These are phyloP conservation scores for Eremophila alpestris DNA, from an alignment of 2,797 vertebrate genomes.

Conservation along the genomic window DNA sequence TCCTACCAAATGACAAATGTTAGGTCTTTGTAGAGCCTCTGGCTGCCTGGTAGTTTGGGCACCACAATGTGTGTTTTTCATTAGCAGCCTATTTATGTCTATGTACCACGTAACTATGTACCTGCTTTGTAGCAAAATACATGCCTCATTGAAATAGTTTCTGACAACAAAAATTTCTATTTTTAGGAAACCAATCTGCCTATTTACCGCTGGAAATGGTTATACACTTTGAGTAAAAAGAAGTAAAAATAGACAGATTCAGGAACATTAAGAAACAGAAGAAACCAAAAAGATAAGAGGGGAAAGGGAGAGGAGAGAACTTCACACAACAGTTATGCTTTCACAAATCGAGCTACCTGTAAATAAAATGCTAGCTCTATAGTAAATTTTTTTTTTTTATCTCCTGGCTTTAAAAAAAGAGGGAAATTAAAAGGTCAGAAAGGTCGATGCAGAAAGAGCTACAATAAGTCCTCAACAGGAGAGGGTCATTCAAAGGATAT, in stretches of 20 bases:
- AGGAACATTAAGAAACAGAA: neutral
- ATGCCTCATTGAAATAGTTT: neutral
- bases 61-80: neutral
- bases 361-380: neutral
- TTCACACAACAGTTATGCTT: neutral
- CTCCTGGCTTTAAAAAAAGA: neutral
- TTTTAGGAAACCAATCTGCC: neutral
- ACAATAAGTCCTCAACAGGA: neutral
- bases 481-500: slow-evolving; percentile 12
- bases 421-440: neutral
- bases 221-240: neutral
- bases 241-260: neutral
- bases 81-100: neutral
- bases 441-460: neutral
- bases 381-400: neutral
- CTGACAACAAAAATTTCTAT: neutral
- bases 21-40: neutral
- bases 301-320: neutral
- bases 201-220: neutral
- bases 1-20: neutral
- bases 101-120: neutral
- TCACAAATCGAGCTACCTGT: neutral
- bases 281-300: neutral
- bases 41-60: neutral
- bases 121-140: neutral